Conservation (phyloP, 2,888 invertebrate genomes). For the Automeris io region DNA sequence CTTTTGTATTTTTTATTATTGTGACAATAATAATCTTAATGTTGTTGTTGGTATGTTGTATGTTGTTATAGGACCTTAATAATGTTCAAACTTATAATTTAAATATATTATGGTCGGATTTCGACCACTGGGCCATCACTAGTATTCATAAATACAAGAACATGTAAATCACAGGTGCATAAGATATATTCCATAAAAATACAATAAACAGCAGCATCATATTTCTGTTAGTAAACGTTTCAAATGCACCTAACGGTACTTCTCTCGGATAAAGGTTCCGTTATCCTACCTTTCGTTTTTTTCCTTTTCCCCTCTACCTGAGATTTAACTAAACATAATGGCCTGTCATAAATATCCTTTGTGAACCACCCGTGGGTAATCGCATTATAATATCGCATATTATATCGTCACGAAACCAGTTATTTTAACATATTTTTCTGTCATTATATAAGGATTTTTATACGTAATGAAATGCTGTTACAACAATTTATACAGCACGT, state of each 20-base stretch:
- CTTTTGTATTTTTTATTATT: no score
- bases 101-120: no score
- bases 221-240: constrained; percentile 45
- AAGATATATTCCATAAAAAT: constrained; percentile 8
- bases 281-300: constrained; percentile 36
- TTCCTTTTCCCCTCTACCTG: constrained; percentile 54
- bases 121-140: no score
- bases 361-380: constrained; percentile 47
- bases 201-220: constrained; percentile 13
- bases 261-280: constrained; percentile 43
- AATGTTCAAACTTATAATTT: no score
- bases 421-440: background rate
- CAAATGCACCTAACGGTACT: constrained; percentile 58
- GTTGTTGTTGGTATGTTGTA: no score
- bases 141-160: no score
- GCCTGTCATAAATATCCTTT: constrained; percentile 43
- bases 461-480: constrained; percentile 4
- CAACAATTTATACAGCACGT: constrained; percentile 5
- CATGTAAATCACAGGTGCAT: constrained; percentile 25
- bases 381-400: constrained; percentile 33
- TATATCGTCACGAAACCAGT: constrained; percentile 7
- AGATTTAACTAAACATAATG: constrained; percentile 50
- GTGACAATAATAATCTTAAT: no score
- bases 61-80: no score
- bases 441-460: background rate